Conservation (phyloP, 2,797 vertebrate genomes). For the Peromyscus aztecus region DNA sequence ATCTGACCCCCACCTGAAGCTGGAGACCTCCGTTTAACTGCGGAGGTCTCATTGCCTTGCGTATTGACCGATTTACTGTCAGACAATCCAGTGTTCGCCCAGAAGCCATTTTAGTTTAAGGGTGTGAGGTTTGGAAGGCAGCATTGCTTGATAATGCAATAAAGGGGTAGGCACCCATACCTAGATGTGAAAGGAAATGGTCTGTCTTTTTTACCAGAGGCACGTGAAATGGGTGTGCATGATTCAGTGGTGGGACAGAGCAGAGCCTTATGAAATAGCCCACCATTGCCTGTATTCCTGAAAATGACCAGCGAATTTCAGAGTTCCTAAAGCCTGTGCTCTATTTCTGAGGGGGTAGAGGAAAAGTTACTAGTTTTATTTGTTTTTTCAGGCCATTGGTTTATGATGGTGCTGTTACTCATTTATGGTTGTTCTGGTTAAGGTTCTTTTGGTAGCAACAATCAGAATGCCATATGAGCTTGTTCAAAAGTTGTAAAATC, state of each 20-base stretch:
- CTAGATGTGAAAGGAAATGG: conserved; percentile 75
- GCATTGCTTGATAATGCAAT: conserved; percentile 79
- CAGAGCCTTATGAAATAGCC: conserved; percentile 63
- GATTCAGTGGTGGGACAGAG: conserved; percentile 66
- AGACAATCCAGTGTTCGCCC: conserved; percentile 65
- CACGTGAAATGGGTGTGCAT: conserved; percentile 65
- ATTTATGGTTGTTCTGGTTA: conserved; percentile 55
- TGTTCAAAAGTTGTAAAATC: neutral
- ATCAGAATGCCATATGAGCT: conserved; percentile 11
- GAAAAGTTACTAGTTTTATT: conserved; percentile 57
- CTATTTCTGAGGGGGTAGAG: neutral
- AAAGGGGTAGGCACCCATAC: conserved; percentile 77
- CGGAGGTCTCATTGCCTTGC: conserved; percentile 5
- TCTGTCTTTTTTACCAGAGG: conserved; percentile 78
- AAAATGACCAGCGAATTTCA: conserved; percentile 60
- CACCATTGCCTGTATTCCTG: conserved; percentile 57
- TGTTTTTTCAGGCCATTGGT: conserved; percentile 54
- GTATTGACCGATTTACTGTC: conserved; percentile 77
- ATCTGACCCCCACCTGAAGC: conserved; percentile 70
- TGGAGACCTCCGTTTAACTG: conserved; percentile 64
- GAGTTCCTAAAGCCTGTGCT: conserved; percentile 37
- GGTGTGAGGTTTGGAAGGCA: conserved; percentile 69
- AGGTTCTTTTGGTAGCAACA: conserved; percentile 18
- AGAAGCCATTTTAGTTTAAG: conserved; percentile 80
- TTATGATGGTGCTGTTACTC: conserved; percentile 45